A percentile compares a stretch with the other conserved stretches of the same genome.
These are phyloP conservation scores for Stenodema calcarata DNA, from an alignment of 2,888 invertebrate genomes.

Conservation along the genomic window DNA sequence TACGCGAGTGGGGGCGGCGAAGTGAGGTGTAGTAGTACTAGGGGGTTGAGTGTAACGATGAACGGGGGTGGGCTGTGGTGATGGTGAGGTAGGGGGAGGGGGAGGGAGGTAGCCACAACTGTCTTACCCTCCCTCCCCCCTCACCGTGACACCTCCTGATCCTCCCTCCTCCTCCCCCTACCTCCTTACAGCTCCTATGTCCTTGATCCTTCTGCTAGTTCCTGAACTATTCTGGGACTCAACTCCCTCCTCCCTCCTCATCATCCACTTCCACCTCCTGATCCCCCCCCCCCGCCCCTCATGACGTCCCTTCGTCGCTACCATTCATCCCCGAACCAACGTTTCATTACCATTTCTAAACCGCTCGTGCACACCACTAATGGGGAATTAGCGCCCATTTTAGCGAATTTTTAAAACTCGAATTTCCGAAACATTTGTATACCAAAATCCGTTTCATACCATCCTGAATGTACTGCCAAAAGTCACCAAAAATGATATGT, in stretches of 20 bases:
- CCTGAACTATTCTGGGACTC: slow-evolving; percentile 42
- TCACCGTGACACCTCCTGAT: too few species aligned
- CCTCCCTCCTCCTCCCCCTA: too few species aligned
- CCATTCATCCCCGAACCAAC: slow-evolving; percentile 37
- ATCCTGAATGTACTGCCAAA: too few species aligned
- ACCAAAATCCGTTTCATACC: too few species aligned
- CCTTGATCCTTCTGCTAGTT: slow-evolving; percentile 43
- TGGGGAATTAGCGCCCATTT: background rate
- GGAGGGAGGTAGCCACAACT: slow-evolving; percentile 13
- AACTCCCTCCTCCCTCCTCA: background rate
- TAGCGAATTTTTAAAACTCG: too few species aligned
- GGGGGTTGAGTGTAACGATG: background rate
- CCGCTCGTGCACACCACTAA: slow-evolving; percentile 12
- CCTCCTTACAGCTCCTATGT: too few species aligned
- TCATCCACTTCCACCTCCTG: background rate
- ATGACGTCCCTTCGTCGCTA: background rate
- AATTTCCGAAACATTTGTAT: too few species aligned
- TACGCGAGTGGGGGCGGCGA: background rate
- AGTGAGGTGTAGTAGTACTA: background rate
- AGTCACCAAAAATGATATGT: too few species aligned
- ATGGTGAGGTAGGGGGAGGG: background rate
- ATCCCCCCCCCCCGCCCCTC: background rate
- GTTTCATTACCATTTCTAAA: slow-evolving; percentile 36
- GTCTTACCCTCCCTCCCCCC: slow-evolving; percentile 44
- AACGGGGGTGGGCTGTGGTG: background rate